Conservation (phyloP, 1,140 invertebrate species). For the Drosophila arawakana region DNA sequence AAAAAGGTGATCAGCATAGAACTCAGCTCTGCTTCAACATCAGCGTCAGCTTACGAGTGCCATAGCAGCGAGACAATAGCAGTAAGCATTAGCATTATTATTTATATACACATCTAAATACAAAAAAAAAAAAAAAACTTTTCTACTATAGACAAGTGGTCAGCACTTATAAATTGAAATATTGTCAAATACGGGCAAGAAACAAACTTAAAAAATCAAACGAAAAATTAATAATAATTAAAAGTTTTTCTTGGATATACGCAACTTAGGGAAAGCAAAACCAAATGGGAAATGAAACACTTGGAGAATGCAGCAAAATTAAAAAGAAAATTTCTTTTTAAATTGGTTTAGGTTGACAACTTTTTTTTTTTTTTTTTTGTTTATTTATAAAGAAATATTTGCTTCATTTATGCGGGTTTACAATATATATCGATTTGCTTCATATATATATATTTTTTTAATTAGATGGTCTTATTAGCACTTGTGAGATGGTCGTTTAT, state of each 20-base stretch:
- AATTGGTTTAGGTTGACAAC: conserved; percentile 18
- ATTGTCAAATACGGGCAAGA: conserved; percentile 21
- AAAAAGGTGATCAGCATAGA: conserved; percentile 14
- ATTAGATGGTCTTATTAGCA: conserved; percentile 78
- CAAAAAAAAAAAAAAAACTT: background rate
- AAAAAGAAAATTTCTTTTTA: conserved; percentile 21
- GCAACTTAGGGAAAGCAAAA: conserved; percentile 46
- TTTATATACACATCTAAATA: conserved; percentile 1
- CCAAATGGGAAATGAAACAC: conserved; percentile 25
- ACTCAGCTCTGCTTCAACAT: background rate
- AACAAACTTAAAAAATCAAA: background rate
- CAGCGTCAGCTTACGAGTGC: background rate
- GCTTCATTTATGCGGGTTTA: conserved; percentile 2
- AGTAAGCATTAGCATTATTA: background rate
- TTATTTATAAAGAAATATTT: conserved; percentile 32
- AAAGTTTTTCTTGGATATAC: conserved; percentile 10
- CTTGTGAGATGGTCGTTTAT: conserved; percentile 84
- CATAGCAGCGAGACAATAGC: conserved; percentile 24
- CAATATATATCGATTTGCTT: conserved; percentile 34
- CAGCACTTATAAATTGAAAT: conserved; percentile 13
- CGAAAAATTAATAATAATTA: background rate
- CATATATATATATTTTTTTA: conserved; percentile 8
- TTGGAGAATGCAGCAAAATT: conserved; percentile 37
- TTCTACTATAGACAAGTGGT: conserved; percentile 16
- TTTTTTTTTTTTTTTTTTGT: conserved; percentile 30